Base-by-base conservation (phyloP, 2,888 invertebrate genomes). In the Andrena flavipes region DNA sequence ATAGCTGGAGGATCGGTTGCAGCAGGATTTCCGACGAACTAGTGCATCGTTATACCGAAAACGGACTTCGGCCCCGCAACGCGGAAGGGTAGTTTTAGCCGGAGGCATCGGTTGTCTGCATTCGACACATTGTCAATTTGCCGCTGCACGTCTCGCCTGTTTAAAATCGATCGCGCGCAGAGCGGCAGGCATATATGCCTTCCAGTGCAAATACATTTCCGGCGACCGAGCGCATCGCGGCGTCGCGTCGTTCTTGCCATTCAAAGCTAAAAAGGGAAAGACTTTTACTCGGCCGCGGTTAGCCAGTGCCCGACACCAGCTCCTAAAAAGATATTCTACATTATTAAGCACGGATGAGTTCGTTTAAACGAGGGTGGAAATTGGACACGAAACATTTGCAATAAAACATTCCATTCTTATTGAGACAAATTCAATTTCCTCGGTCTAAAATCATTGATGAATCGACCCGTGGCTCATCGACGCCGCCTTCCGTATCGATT, bases 91-190 rank as follows among this genome's bases (percentile, higher is more conserved):
- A 89, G 91, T 90, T 91, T 91, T 88, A 88, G 89, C 88, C 88
- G 88, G 89, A 87, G 91, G 91, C 90, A 89, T 90, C 84, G 88
- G 84, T 84, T 84, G 88, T 79, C 93, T 93, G 93, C 90, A 90
- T 92, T 92, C 92, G 93, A 93, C 93, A 91, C 89, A 91, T 90
- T 93, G 92, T 93, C 93, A 93, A 92, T 93, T 92, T 92, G 90
- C 84, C 84, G 86, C 85, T 89, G 89, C 84, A 84, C 84, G 80
- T 86, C 87, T 89, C 87, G 88, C 89, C 89, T 88, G 90, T 92
- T 93, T 91, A 92, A 93, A 93, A 93, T 93, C 93, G 92, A 93
- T 93, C 91, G 91, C 84, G 85, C 85, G 70, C 88, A 23, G 56
- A 56, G 56, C 56, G 23, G 56, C 56, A 87, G 85, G 84, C 86